Conservation (phyloP, 2,113 vertebrate genomes). For the Picathartes gymnocephalus region DNA sequence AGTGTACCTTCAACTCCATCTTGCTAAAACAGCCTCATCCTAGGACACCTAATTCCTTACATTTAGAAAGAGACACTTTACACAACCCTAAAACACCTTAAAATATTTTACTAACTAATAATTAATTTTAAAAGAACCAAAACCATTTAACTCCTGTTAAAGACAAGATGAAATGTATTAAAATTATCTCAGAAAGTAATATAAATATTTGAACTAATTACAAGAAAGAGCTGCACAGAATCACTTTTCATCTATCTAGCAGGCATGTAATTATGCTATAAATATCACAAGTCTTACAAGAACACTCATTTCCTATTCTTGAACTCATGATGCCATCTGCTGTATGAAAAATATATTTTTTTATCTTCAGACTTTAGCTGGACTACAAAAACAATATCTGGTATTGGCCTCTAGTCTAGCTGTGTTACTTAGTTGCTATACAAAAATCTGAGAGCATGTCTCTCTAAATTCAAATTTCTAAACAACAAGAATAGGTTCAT, state of each 20-base stretch:
- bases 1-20: not conserved
- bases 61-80: not conserved
- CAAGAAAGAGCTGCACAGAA: not conserved
- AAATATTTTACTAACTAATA: not conserved
- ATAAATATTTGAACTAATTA: not conserved
- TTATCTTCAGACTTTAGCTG: not conserved
- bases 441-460: not conserved
- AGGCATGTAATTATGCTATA: not conserved
- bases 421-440: not conserved
- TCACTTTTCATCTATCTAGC: not conserved
- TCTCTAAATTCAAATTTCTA: not conserved
- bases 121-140: not conserved
- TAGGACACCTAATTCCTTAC: not conserved
- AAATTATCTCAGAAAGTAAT: not conserved
- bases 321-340: slow-evolving; percentile 48
- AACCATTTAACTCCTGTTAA: not conserved
- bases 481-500: not conserved
- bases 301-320: not conserved
- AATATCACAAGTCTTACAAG: not conserved
- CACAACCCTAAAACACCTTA: not conserved
- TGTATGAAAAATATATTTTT: slow-evolving; percentile 3
- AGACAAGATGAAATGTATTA: not conserved
- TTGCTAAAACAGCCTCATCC: not conserved
- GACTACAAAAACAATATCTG: not conserved
- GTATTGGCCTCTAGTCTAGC: not conserved